Evolutionary conservation across 2,113 vertebrate genomes (phyloP).

Genomic region (Aphyosemion australe): DNA sequence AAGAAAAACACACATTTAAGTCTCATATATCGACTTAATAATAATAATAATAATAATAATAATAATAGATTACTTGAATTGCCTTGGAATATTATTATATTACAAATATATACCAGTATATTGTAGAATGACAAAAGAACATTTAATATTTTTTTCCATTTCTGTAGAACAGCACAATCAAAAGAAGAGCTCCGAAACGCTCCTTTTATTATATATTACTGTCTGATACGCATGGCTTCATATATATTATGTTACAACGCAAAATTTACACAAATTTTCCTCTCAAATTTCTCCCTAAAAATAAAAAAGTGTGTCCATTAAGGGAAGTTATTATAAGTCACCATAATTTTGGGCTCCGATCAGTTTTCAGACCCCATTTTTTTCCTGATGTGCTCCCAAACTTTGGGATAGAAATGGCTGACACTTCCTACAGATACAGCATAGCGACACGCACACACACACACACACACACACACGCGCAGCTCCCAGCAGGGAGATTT

Average conservation of each 20-base stretch:
- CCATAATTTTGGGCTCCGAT: constrained; percentile 46
- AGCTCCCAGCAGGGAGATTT: constrained; percentile 4
- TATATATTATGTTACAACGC: constrained; percentile 58
- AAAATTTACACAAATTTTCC: constrained; percentile 54
- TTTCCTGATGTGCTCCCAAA: constrained; percentile 71
- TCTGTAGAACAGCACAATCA: constrained; percentile 41
- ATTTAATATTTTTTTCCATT: constrained; percentile 30
- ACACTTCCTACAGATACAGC: constrained; percentile 74
- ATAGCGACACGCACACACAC: constrained; percentile 25
- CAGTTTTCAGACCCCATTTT: constrained; percentile 49
- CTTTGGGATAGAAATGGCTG: constrained; percentile 73
- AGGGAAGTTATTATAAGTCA: constrained; percentile 54
- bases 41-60: too few relatives aligned
- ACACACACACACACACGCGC: constrained; percentile 8
- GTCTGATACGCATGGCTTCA: constrained; percentile 70
- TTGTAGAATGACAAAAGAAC: constrained; percentile 30
- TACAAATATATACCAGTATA: constrained; percentile 64
- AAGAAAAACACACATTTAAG: constrained; percentile 31
- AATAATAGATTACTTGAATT: constrained; percentile 40
- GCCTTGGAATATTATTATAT: constrained; percentile 56
- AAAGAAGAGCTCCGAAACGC: constrained; percentile 46
- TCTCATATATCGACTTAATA: constrained; percentile 31
- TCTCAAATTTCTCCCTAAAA: constrained; percentile 14
- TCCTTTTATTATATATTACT: constrained; percentile 46
- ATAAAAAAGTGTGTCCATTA: constrained; percentile 30